These are phyloP conservation scores for Eciton burchellii DNA, from an alignment of 1,140 invertebrate genomes.

Conservation along the genomic window DNA sequence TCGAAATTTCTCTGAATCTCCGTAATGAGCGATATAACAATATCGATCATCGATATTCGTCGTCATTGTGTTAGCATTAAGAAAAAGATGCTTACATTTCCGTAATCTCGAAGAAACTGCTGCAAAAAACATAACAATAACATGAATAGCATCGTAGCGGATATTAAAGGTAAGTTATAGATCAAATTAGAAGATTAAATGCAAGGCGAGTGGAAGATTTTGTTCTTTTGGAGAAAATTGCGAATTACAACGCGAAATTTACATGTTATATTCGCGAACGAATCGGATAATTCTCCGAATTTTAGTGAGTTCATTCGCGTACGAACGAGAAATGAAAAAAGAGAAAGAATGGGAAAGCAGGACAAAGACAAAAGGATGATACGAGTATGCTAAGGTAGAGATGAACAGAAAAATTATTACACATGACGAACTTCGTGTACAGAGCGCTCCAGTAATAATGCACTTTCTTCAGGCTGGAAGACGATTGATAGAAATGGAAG, in stretches of 20 bases:
- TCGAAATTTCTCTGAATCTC: constrained; percentile 64
- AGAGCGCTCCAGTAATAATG: not conserved
- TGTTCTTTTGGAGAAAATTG: constrained; percentile 2
- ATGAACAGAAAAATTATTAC: constrained; percentile 50
- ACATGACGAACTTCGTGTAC: constrained; percentile 8
- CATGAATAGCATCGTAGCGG: not conserved
- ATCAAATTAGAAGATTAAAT: constrained; percentile 22
- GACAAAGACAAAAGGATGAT: not conserved
- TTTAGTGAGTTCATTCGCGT: constrained; percentile 36
- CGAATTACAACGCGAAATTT: not conserved
- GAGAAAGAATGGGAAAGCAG: constrained; percentile 24
- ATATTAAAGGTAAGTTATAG: not conserved
- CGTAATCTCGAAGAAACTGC: not conserved
- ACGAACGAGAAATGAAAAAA: constrained; percentile 28
- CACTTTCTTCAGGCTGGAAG: too few species aligned
- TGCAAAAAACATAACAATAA: not conserved
- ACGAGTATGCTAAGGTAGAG: not conserved
- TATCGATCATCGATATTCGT: constrained; percentile 57
- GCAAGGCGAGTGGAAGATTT: not conserved
- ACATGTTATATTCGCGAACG: constrained; percentile 22
- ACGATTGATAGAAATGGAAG: too few species aligned
- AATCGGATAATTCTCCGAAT: constrained; percentile 36
- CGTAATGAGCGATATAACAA: constrained; percentile 53
- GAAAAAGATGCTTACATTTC: not conserved
- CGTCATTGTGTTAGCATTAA: constrained; percentile 6